Evolutionary conservation across 2,113 vertebrate species (phyloP).

Genomic region (Petroica traversi): DNA sequence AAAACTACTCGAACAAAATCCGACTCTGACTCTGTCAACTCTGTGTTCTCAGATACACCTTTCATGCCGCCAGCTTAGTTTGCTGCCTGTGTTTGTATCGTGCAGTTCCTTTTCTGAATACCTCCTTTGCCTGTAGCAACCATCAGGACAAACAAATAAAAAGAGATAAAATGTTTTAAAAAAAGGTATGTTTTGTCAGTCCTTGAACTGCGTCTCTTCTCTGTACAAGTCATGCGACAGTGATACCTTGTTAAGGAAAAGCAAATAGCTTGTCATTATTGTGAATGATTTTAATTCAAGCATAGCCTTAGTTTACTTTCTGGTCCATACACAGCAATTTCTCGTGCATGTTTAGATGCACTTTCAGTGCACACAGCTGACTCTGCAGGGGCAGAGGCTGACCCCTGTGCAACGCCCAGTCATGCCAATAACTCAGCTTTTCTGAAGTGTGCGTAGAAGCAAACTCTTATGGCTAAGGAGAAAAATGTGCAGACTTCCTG

Average conservation of each 20-base stretch:
- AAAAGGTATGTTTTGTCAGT: not conserved
- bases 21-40: conserved; percentile 69
- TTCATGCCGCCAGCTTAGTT: conserved; percentile 66
- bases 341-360: not conserved
- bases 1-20: conserved; percentile 81
- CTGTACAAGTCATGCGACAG: not conserved
- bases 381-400: not conserved
- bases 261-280: not conserved
- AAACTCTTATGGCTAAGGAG: not conserved
- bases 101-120: conserved; percentile 15
- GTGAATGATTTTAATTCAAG: not conserved
- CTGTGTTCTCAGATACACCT: conserved; percentile 73
- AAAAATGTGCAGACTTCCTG: not conserved
- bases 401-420: not conserved
- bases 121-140: conserved; percentile 48
- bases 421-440: not conserved
- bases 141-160: conserved; percentile 57
- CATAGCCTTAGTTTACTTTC: not conserved
- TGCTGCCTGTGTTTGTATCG: conserved; percentile 19
- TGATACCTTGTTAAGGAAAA: rapidly evolving
- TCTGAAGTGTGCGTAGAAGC: not conserved
- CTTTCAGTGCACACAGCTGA: not conserved
- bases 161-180: conserved; percentile 38
- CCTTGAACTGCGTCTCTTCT: not conserved
- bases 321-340: not conserved